A percentile compares a stretch with the other conserved stretches of the same genome.
These are phyloP conservation scores for Drosophila sturtevanti DNA, from an alignment of 1,140 invertebrate species.

Conservation along the genomic window DNA sequence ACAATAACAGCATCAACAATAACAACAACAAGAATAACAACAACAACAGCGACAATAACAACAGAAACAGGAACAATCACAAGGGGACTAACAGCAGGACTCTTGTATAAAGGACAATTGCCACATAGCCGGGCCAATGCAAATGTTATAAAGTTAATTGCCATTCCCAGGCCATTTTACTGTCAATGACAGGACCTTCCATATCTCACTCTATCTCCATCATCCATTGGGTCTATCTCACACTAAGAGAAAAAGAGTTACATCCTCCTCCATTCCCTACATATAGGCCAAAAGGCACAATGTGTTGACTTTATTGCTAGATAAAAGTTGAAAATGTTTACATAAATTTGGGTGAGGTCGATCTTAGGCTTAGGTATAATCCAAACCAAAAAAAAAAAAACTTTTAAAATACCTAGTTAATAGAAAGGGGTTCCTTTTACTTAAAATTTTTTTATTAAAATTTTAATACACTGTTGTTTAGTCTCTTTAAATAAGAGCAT, in stretches of 20 bases:
- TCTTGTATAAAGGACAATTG: constrained; percentile 1
- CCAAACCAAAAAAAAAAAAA: no score
- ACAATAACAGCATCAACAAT: constrained; percentile 22
- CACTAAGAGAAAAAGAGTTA: not conserved
- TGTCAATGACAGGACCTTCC: constrained; percentile 28
- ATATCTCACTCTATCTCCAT: not conserved
- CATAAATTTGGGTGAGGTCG: not conserved
- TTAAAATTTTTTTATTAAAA: no score
- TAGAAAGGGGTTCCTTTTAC: no score
- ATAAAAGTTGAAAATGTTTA: constrained; percentile 40
- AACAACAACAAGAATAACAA: constrained; percentile 17
- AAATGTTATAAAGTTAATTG: constrained; percentile 81
- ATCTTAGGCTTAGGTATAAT: no score
- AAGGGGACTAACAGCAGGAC: constrained; percentile 1
- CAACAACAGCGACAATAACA: constrained; percentile 12
- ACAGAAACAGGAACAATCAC: constrained; percentile 27
- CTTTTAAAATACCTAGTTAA: no score
- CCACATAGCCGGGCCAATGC: constrained; percentile 54
- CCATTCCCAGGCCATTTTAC: constrained; percentile 55
- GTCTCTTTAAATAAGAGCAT: no score
- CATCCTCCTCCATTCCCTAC: no score
- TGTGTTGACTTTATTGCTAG: constrained; percentile 44
- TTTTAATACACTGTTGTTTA: no score
- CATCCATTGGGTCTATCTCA: not conserved
- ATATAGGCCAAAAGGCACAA: constrained; percentile 26